These are phyloP conservation scores for Xiphophorus birchmanni DNA, from an alignment of 2,797 vertebrate species.

Conservation along the genomic window DNA sequence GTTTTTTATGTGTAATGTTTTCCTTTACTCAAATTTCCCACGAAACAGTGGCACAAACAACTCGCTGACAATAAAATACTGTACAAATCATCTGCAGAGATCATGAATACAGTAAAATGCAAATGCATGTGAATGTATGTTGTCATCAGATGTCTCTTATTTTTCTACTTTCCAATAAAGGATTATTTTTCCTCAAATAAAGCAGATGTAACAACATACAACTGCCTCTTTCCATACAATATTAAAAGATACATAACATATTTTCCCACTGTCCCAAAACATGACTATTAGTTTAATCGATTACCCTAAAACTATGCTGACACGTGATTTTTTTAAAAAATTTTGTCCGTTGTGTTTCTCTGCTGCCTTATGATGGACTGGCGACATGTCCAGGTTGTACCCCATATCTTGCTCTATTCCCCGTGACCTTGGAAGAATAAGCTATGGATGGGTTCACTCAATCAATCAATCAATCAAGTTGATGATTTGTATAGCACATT, in stretches of 20 bases:
- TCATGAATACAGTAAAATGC: conserved; percentile 60
- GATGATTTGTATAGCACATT: no score
- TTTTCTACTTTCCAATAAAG: conserved; percentile 82
- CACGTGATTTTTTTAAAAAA: not conserved
- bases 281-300: not conserved
- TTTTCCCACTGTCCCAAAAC: not conserved
- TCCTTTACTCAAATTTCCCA: not conserved
- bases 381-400: not conserved
- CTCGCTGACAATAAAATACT: conserved; percentile 33
- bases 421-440: not conserved
- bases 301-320: not conserved
- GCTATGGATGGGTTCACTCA: not conserved
- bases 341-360: not conserved
- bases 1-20: conserved; percentile 4
- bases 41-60: not conserved
- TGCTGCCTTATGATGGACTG: not conserved
- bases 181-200: conserved; percentile 84
- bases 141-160: conserved; percentile 80
- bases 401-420: not conserved
- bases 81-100: conserved; percentile 48
- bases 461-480: no score
- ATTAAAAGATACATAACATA: not conserved
- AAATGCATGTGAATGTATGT: conserved; percentile 75
- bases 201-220: conserved; percentile 67
- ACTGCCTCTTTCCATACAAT: conserved; percentile 4